Conservation (phyloP, 2,888 invertebrate species). For the Embidobia sp. region DNA sequence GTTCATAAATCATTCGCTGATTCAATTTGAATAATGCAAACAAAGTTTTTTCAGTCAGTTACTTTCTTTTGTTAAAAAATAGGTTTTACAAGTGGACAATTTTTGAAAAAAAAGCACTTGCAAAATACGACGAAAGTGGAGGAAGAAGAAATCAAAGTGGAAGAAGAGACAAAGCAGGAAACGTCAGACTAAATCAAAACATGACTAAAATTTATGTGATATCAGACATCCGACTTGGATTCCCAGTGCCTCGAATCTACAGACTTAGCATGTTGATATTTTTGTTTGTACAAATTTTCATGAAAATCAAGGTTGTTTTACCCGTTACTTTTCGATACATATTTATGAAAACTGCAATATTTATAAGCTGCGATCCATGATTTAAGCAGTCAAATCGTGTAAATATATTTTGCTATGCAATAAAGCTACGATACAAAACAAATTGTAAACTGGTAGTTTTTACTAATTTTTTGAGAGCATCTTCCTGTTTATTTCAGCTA, state of each 20-base stretch:
- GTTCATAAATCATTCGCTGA: not conserved
- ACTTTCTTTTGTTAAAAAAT: not conserved
- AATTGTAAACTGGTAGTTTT: not conserved
- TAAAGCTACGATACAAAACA: not conserved
- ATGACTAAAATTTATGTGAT: conserved; percentile 9
- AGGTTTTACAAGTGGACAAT: conserved; percentile 46
- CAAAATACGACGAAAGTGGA: not conserved
- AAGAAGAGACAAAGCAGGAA: too few relatives aligned
- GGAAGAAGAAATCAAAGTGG: not conserved
- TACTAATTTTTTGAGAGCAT: too few relatives aligned
- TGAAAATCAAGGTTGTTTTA: conserved; percentile 3
- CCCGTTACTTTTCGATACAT: not conserved
- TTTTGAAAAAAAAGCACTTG: conserved; percentile 28
- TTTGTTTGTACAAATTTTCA: not conserved
- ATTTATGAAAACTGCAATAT: conserved; percentile 1
- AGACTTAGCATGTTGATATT: conserved; percentile 10
- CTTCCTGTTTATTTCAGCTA: not conserved
- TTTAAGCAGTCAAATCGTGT: not conserved
- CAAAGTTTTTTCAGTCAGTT: not conserved
- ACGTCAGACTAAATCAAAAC: not conserved
- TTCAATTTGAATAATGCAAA: not conserved
- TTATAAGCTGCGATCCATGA: not conserved
- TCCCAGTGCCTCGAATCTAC: conserved; percentile 23
- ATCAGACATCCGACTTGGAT: not conserved
- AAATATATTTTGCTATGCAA: conserved; percentile 33